These are phyloP conservation scores for Dunckerocampus dactyliophorus DNA, from an alignment of 2,113 vertebrate genomes.

Conservation along the genomic window DNA sequence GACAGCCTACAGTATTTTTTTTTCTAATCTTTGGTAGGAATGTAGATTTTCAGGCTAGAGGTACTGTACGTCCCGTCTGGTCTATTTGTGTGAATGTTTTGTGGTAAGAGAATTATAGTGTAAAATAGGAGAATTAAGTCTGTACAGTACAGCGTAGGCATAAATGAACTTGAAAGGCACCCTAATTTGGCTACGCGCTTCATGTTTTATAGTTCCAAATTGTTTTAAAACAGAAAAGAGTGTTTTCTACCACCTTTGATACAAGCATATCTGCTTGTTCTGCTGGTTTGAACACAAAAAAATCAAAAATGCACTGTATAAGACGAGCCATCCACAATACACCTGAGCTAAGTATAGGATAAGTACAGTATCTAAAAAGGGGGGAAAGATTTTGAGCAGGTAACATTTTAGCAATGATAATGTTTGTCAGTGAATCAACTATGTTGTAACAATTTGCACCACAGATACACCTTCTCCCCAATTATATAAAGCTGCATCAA, in stretches of 20 bases:
- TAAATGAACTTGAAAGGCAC: conserved; percentile 44
- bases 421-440: conserved; percentile 12
- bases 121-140: conserved; percentile 47
- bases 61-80: conserved; percentile 38
- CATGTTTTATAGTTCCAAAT: conserved; percentile 61
- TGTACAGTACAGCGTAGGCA: conserved; percentile 44
- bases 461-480: conserved; percentile 3
- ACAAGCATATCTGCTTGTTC: conserved; percentile 23
- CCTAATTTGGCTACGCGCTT: conserved; percentile 47
- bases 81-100: conserved; percentile 67
- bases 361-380: neutral
- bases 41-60: conserved; percentile 59
- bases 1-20: conserved; percentile 33
- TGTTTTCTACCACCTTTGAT: conserved; percentile 42
- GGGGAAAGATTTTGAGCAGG: conserved; percentile 6
- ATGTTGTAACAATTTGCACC: conserved; percentile 17
- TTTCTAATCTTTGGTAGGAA: conserved; percentile 65
- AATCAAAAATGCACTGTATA: conserved; percentile 10
- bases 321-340: neutral
- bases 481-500: conserved; percentile 7
- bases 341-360: neutral
- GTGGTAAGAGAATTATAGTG: conserved; percentile 58
- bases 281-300: conserved; percentile 16
- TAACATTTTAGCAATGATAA: conserved; percentile 13
- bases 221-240: conserved; percentile 36